phyloP scores from a whole-genome alignment of 2,113 vertebrate species.

The Oophaga pumilio region DNA sequence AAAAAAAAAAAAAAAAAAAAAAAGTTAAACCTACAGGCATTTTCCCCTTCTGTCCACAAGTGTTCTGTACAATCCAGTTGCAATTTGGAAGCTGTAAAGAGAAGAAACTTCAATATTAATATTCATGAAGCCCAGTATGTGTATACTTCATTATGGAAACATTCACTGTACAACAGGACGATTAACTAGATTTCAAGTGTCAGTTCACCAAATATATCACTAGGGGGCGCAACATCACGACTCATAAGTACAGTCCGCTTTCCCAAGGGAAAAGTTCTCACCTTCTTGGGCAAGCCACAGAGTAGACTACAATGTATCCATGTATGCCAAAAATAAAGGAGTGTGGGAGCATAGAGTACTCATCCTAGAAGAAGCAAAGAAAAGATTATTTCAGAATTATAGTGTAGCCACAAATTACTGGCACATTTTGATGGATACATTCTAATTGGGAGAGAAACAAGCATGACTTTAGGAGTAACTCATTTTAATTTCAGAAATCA shows the following conservation, averaged over 20 bases:
- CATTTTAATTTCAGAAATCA: neutral
- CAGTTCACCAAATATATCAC: neutral
- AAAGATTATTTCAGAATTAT: no score
- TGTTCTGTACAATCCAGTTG: slow-evolving; percentile 80
- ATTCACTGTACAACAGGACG: neutral
- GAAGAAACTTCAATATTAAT: neutral
- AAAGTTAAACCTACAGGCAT: slow-evolving; percentile 73
- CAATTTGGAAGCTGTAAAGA: slow-evolving; percentile 82
- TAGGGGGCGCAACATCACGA: slow-evolving; percentile 36
- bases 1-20: no score
- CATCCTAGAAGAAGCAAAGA: slow-evolving; percentile 70
- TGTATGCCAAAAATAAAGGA: slow-evolving; percentile 84
- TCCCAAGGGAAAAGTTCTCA: slow-evolving; percentile 59
- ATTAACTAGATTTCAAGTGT: neutral
- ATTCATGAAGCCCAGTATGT: no score
- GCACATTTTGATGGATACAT: no score
- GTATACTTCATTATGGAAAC: neutral
- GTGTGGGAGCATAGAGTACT: slow-evolving; percentile 84
- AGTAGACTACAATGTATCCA: slow-evolving; percentile 83
- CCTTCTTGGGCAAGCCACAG: slow-evolving; percentile 83
- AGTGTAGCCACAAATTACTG: no score
- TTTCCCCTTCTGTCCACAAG: slow-evolving; percentile 82
- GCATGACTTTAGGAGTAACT: no score
- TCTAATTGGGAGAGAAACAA: neutral
- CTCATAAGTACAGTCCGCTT: neutral